Percentiles rank a stretch among this genome's conserved stretches.
Conservation (phyloP, 2,888 invertebrate species). For the Gandaritis pyraliata region DNA sequence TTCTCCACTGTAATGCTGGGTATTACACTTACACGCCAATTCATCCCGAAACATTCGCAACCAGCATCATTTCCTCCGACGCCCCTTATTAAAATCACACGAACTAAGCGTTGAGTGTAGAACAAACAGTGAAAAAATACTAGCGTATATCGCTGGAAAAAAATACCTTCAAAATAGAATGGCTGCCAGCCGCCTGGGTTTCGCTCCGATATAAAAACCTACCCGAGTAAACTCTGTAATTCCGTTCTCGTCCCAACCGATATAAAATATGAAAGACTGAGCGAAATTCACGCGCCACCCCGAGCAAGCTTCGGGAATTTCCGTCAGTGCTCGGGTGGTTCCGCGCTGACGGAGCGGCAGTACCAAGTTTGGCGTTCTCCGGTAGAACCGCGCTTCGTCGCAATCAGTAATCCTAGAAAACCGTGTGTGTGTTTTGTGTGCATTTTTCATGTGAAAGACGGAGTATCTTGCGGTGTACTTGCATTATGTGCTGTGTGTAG, state of each 20-base stretch:
- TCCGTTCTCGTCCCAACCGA: conserved; percentile 74
- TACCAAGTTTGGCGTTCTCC: conserved; percentile 56
- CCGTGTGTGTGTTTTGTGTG: conserved; percentile 70
- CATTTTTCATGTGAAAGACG: conserved; percentile 49
- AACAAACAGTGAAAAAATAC: conserved; percentile 72
- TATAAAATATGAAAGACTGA: conserved; percentile 84
- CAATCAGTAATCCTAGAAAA: conserved; percentile 44
- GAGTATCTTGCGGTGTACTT: conserved; percentile 56
- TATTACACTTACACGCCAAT: conserved; percentile 52
- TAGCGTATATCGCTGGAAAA: conserved; percentile 61
- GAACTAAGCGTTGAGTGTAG: conserved; percentile 61
- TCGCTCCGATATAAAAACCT: conserved; percentile 79
- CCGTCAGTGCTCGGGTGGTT: conserved; percentile 59
- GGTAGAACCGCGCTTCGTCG: conserved; percentile 39
- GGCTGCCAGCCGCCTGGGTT: conserved; percentile 65
- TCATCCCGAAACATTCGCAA: conserved; percentile 49
- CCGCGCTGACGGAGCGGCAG: conserved; percentile 79
- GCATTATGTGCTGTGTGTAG: conserved; percentile 68
- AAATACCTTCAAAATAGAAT: conserved; percentile 74
- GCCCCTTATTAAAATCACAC: conserved; percentile 73
- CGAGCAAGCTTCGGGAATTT: conserved; percentile 58
- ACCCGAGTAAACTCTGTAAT: conserved; percentile 81
- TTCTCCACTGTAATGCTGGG: conserved; percentile 26
- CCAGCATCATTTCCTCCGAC: conserved; percentile 54
- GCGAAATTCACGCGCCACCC: conserved; percentile 69